Evolutionary conservation across 2,797 vertebrate genomes (phyloP), one percentile per base, ranked within the genome.

Genomic region (Gymnoscopelus braueri): DNA sequence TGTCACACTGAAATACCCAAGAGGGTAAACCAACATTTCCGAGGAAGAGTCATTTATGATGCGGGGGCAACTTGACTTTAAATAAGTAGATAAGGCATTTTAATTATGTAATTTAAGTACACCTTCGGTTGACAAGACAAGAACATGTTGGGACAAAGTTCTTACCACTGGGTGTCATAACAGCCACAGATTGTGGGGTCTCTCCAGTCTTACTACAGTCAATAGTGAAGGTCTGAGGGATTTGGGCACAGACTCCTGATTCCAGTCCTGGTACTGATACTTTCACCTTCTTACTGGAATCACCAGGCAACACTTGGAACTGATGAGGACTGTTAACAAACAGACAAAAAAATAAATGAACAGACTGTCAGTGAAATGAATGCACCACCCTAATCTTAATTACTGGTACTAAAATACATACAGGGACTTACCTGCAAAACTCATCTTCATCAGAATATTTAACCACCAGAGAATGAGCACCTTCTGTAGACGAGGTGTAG

Each of bases 151-250:
- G 26, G 26, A 29, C 26, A 29, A 29, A 29, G 3, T 3, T 29
- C 26, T 26, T 50, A 63, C 53, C 63, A 56, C 53, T 26, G 0
- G 63, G 53, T 55, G 63, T 65, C 63, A 65, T 56, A 14, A 23
- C n/a, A 64, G 63, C 49, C 32, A 63, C 57, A 63, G 54, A 62
- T 35, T 66, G 84, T 0, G 74, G 93, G 5, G 93, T 90, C n/a
- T 92, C 87, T 0, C 93, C 93, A 1, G 93, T 93, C 74, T 93
- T 90, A 81, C 92, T 93, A 47, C 90, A 85, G 75, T 94, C 93
- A 1, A 93, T 91, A 6, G 82, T 92, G 83, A 94, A 94, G 60
- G 78, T 91, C 82, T 94, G 94, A 23, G 94, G 94, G 1, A 92
- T 84, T 32, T 90, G 50, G 50, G 50, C 50, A 53, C 7, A 11